Percentiles rank a stretch among this genome's conserved stretches.
phyloP scores from a whole-genome alignment of 2,113 vertebrate genomes.

The Sterrhoptilus dennistouni region DNA sequence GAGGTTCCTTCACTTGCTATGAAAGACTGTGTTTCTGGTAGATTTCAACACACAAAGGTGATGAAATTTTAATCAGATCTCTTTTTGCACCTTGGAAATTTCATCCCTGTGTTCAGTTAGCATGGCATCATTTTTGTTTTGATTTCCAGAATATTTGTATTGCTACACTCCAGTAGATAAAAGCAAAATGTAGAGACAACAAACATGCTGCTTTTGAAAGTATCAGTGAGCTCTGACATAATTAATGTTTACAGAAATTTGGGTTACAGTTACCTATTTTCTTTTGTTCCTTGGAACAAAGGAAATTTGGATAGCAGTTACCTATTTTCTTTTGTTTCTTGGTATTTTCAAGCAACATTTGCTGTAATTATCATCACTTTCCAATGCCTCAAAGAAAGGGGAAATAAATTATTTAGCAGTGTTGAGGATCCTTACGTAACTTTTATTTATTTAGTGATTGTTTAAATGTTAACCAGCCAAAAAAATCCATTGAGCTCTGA shows the following conservation, averaged over 20 bases:
- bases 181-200: neutral
- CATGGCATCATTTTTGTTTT: neutral
- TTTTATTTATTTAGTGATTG: neutral
- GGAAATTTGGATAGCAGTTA: neutral
- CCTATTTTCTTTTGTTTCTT: neutral
- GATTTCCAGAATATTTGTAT: neutral
- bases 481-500: neutral
- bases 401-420: neutral
- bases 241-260: neutral
- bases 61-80: neutral
- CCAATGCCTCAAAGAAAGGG: neutral
- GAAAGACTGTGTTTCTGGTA: neutral
- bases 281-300: neutral
- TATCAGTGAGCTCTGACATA: neutral
- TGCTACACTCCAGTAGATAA: neutral
- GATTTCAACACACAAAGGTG: neutral
- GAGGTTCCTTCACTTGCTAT: neutral
- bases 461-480: neutral
- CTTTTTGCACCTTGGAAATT: neutral
- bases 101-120: accelerated
- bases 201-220: neutral
- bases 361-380: neutral
- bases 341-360: neutral
- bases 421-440: neutral
- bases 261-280: neutral